These are phyloP conservation scores for Dolomedes plantarius DNA, from an alignment of 2,888 invertebrate species.

Conservation along the genomic window DNA sequence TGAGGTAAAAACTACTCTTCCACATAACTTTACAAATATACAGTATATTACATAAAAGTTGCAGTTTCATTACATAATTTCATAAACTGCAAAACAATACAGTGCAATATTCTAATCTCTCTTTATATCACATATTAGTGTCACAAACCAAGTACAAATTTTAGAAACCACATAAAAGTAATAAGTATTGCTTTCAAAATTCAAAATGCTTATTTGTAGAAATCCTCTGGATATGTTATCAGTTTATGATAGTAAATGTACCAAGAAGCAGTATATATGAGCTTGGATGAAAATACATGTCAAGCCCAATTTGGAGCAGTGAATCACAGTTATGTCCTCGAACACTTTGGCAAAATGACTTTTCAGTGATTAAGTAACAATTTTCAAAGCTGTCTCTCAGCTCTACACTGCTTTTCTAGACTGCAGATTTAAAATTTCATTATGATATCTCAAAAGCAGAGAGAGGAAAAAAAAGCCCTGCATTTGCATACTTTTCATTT, in stretches of 20 bases:
- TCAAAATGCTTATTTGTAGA: not conserved
- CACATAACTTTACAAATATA: slow-evolving; percentile 62
- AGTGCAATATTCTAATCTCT: slow-evolving; percentile 59
- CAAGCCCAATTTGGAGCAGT: too few relatives aligned
- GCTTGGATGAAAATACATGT: too few relatives aligned
- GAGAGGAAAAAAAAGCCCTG: too few relatives aligned
- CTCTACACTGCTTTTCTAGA: too few relatives aligned
- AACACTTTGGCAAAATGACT: not conserved
- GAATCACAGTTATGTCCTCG: too few relatives aligned
- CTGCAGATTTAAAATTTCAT: too few relatives aligned
- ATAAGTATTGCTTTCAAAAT: slow-evolving; percentile 56
- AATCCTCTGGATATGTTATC: too few relatives aligned
- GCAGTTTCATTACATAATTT: slow-evolving; percentile 24
- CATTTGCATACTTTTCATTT: too few relatives aligned
- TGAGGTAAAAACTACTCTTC: slow-evolving; percentile 56
- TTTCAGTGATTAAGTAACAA: too few relatives aligned
- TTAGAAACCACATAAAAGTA: slow-evolving; percentile 34
- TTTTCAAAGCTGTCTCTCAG: too few relatives aligned
- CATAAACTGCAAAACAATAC: slow-evolving; percentile 46
- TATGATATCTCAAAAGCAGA: too few relatives aligned
- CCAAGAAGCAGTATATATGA: not conserved
- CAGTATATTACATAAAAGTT: slow-evolving; percentile 56
- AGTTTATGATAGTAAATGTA: not conserved
- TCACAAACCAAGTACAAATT: slow-evolving; percentile 61
- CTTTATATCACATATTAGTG: slow-evolving; percentile 57